These are phyloP conservation scores for Telenomus remus DNA, from an alignment of 1,140 invertebrate species.

Conservation along the genomic window DNA sequence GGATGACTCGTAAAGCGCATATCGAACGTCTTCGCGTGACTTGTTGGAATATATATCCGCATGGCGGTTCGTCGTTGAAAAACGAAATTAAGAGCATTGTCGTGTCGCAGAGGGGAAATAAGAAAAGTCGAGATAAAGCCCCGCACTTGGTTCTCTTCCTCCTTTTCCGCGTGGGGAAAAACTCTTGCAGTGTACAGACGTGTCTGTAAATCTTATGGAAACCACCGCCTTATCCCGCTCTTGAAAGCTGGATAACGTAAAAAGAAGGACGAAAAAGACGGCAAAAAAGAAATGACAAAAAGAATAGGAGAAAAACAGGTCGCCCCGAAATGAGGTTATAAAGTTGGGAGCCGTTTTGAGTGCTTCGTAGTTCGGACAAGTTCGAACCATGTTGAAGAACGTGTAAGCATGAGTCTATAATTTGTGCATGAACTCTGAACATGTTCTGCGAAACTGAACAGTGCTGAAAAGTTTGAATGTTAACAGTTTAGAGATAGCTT, in stretches of 20 bases:
- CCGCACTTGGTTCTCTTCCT: conserved; percentile 36
- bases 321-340: conserved; percentile 10
- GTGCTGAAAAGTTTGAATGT: too few species aligned
- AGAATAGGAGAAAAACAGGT: background rate
- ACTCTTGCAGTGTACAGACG: conserved; percentile 42
- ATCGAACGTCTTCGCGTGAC: conserved; percentile 51
- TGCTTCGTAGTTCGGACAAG: conserved; percentile 1
- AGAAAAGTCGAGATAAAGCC: conserved; percentile 63
- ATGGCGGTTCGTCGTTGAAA: conserved; percentile 52
- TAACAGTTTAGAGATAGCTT: too few species aligned
- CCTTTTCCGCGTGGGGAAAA: conserved; percentile 37
- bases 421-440: background rate
- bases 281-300: conserved; percentile 1
- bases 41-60: conserved; percentile 56
- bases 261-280: conserved; percentile 25
- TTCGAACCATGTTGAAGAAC: background rate
- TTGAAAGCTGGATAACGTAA: conserved; percentile 52
- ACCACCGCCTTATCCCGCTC: conserved; percentile 48
- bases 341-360: conserved; percentile 7
- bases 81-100: conserved; percentile 74
- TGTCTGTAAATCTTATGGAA: conserved; percentile 59
- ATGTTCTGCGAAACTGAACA: too few species aligned
- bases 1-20: conserved; percentile 42
- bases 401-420: conserved; percentile 1
- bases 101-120: conserved; percentile 68